Percentiles rank a stretch among this genome's conserved stretches.
These are phyloP conservation scores for Clavelina lepadiformis DNA, from an alignment of 23 tunicate species.

Conservation along the genomic window DNA sequence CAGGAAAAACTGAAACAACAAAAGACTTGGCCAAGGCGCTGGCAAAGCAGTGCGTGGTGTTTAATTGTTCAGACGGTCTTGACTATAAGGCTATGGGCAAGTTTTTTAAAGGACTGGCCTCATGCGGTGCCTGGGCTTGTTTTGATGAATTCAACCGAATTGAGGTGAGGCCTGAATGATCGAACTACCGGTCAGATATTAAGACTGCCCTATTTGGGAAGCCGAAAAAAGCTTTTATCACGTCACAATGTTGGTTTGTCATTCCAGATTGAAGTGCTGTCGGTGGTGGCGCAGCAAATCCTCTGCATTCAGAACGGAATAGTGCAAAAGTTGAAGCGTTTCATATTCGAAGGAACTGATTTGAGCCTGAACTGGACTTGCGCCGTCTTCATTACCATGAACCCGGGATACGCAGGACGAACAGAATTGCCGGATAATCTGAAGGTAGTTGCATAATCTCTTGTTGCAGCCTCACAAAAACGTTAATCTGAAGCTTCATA, in stretches of 20 bases:
- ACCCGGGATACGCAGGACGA: slow-evolving; percentile 97
- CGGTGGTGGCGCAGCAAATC: slow-evolving; percentile 98
- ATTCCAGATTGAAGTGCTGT: slow-evolving; percentile 89
- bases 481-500: background rate
- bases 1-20: slow-evolving; percentile 96
- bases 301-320: slow-evolving; percentile 96
- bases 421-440: slow-evolving; percentile 95
- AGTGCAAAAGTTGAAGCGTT: slow-evolving; percentile 45
- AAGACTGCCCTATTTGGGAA: background rate
- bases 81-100: slow-evolving; percentile 99
- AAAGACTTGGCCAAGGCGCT: slow-evolving; percentile 95
- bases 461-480: background rate
- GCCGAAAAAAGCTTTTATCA: background rate
- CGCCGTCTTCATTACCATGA: slow-evolving; percentile 98
- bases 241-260: background rate
- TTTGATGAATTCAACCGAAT: slow-evolving; percentile 97
- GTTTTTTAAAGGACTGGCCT: slow-evolving; percentile 96
- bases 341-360: slow-evolving; percentile 88
- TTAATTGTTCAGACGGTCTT: slow-evolving; percentile 97
- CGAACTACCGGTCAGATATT: background rate
- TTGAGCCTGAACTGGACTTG: slow-evolving; percentile 77
- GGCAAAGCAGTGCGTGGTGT: slow-evolving; percentile 98
- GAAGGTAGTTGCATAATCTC: slow-evolving; percentile 34
- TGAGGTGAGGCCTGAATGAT: slow-evolving; percentile 72
- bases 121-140: slow-evolving; percentile 99